Evolutionary conservation across 2,797 vertebrate species (phyloP), one percentile per base, ranked within the genome.

Genomic region (Mormyrops boulengeri): DNA sequence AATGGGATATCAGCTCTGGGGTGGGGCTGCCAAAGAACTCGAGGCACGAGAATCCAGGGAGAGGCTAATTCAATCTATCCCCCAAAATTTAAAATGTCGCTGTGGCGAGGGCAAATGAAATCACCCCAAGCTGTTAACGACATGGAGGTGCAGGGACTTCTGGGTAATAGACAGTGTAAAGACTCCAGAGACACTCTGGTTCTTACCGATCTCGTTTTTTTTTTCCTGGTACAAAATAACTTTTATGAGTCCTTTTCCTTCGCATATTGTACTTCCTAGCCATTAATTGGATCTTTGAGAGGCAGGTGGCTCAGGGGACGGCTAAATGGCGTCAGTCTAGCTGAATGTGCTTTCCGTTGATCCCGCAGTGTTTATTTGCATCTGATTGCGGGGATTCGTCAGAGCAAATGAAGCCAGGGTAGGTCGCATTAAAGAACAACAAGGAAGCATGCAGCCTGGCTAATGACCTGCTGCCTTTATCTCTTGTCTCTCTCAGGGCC

Each of bases 401-500:
- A 88, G 7, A 11, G 7, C 34, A n/a, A 41, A 44, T 47, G 1
- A 88, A 44, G 3, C 34, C 87, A 60, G 57, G 41, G 17, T 26
- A 62, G 87, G 34, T 47, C 26, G 3, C 55, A 3, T 44, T 57
- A 57, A 57, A 38, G 34, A 38, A 19, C 34, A 17, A 44, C 14
- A 34, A 57, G 53, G 19, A 87, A 1, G 34, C 30, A 60, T 47
- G 34, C 87, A 60, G 34, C 55, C 41, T 12, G 3, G 17, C 50
- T 89, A 53, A 82, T 62, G 38, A 30, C 8, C 57, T 62, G 87
- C 50, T 11, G 49, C 7, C 80, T 17, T 85, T 22, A 26, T 88
- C 82, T 26, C 50, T 87, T 87, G 50, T 88, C 47, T 91, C 77
- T 53, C 90, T 60, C 93, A 98, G 97, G 93, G 91, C 93, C 0